Evolutionary conservation across 2,113 vertebrate genomes (phyloP), one percentile per base, ranked within the genome.

Genomic region (Brachirus orientalis): DNA sequence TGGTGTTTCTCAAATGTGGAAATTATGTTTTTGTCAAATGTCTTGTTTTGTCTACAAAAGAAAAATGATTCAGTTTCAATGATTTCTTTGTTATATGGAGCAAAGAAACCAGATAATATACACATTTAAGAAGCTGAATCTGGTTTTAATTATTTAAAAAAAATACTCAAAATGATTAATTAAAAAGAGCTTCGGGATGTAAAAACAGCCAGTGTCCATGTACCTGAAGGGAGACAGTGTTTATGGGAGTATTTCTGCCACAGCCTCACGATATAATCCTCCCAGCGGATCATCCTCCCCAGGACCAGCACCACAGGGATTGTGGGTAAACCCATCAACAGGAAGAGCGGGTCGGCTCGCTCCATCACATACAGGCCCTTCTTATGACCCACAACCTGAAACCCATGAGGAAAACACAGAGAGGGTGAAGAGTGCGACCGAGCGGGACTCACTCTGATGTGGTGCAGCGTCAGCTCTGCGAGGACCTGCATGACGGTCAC

Each of bases 401-500:
- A 10, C 1, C 0, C n/a, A n/a, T n/a, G n/a, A n/a, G n/a, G n/a
- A 35, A 7, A 36, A 69, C 9, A 53, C 0, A 16, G 1, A 20
- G 6, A 52, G n/a, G 41, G 41, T 43, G 18, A 57, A 2, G 16
- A n/a, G 12, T 7, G 2, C 6, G 0, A 6, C 46, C 9, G 11
- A 7, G 19, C 2, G 20, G 10, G 0, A 10, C 10, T 0, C 46
- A n/a, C n/a, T 8, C 12, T 41, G 9, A 3, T 4, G 12, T 3
- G 4, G 0, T 8, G 69, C 4, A 3, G 35, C 13, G 0, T 0
- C 18, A 9, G 9, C 0, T 22, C 5, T 9, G 17, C 7, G 41
- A 5, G 14, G 2, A 94, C 94, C 94, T 94, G 94, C 93, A 94
- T 92, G 63, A 94, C 94, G 0, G 94, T 94, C 80, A 94, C 92